Conservation (phyloP, 1,140 invertebrate genomes). For the Macrocentrus cingulum region DNA sequence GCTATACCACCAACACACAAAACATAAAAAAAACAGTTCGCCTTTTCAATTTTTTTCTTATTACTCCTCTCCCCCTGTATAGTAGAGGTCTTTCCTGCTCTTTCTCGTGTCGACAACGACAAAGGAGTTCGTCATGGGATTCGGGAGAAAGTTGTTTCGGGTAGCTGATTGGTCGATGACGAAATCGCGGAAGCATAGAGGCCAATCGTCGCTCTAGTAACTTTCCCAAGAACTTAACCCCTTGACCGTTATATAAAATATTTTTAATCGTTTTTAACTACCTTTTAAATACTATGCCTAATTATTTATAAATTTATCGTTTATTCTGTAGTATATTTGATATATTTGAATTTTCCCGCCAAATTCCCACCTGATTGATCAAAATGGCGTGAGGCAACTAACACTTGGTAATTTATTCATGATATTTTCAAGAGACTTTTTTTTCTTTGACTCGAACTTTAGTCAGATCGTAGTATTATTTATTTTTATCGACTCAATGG, state of each 20-base stretch:
- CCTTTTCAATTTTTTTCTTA: slow-evolving; percentile 16
- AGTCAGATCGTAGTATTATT: too few relatives aligned
- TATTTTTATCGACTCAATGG: too few relatives aligned
- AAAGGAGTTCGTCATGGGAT: slow-evolving; percentile 33
- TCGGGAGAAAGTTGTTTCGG: slow-evolving; percentile 47
- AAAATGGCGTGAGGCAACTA: too few relatives aligned
- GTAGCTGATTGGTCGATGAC: slow-evolving; percentile 41
- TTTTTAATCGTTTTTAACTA: too few relatives aligned
- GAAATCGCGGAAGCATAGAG: slow-evolving; percentile 43
- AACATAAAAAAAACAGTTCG: slow-evolving; percentile 1
- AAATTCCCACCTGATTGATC: too few relatives aligned
- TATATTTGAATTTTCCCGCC: too few relatives aligned
- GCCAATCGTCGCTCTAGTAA: slow-evolving; percentile 42
- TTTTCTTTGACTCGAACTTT: too few relatives aligned
- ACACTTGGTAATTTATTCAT: too few relatives aligned
- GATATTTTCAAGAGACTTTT: too few relatives aligned
- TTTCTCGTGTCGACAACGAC: background rate
- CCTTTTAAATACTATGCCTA: too few relatives aligned
- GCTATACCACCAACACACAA: slow-evolving; percentile 8
- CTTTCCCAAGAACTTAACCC: slow-evolving; percentile 44
- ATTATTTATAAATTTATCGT: too few relatives aligned
- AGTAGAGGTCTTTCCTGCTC: background rate
- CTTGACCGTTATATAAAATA: slow-evolving; percentile 45
- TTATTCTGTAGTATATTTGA: too few relatives aligned
- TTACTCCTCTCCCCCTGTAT: background rate